Evolutionary conservation across 2,113 vertebrate genomes (phyloP), one percentile per base, ranked within the genome.

Genomic region (Zapus hudsonius): DNA sequence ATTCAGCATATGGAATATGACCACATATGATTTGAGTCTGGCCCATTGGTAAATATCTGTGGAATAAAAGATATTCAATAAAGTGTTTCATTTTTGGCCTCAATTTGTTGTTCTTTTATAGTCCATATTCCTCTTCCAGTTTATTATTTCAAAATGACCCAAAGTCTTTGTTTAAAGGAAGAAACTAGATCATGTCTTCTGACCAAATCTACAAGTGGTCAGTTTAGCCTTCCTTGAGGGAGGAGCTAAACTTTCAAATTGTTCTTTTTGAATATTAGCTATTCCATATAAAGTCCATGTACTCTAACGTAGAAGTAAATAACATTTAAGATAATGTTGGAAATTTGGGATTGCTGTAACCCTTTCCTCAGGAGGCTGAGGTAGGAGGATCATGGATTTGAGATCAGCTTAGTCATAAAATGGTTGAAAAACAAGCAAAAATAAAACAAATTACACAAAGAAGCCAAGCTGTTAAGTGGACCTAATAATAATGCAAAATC

Each of bases 101-200:
- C 2, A 0, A 52, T 69, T 59, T 42, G 1, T 29, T 23, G 10
- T 1, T 29, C 3, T 42, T 73, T 5, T 84, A 47, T 15, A 29
- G 13, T 20, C 8, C 3, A n/a, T 3, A 0, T 76, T 19, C 9
- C 44, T 23, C n/a, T 67, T 27, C 1, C 8, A 38, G 40, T 5
- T 2, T 27, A 4, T 76, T 19, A 42, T 7, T 10, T 74, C 31
- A 69, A 59, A 27, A 29, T 57, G 12, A 23, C 7, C 17, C 9
- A 7, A 27, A 0, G 0, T 61, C 7, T 17, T 27, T 23, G 0
- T 0, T 89, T 61, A 7, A 36, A 92, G 3, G 7, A 22, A 74
- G 38, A 87, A 44, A 9, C 36, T 47, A 22, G 1, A 69, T 22
- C 2, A 5, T 44, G 2, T 63, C 59, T 76, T 0, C 13, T 79